A percentile compares a stretch with the other conserved stretches of the same genome.
These are phyloP conservation scores for Graptemys geographica DNA, from an alignment of 2,797 vertebrate genomes.

Conservation along the genomic window DNA sequence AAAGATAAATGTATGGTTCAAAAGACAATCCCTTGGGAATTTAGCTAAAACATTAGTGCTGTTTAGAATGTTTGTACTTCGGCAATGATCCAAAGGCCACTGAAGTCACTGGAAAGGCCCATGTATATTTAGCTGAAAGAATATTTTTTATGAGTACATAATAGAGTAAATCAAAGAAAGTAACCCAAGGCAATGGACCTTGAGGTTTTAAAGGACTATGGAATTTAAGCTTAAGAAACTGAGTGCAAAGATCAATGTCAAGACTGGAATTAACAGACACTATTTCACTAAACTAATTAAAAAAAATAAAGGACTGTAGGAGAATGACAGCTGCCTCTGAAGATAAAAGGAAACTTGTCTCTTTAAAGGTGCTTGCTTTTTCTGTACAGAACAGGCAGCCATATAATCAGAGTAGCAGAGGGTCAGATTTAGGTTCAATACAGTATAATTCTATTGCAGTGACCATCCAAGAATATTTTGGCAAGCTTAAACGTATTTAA, in stretches of 20 bases:
- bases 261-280: constrained; percentile 48
- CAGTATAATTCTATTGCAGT: constrained; percentile 65
- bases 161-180: not conserved
- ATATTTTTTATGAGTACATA: constrained; percentile 9
- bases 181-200: constrained; percentile 20
- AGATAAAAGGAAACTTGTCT: constrained; percentile 66
- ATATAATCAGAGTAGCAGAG: constrained; percentile 66
- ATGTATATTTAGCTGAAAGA: constrained; percentile 58
- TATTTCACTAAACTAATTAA: constrained; percentile 62
- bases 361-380: constrained; percentile 68
- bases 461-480: constrained; percentile 60
- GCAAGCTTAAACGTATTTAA: constrained; percentile 49
- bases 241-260: constrained; percentile 38
- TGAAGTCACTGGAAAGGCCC: constrained; percentile 52
- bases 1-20: not conserved
- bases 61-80: not conserved
- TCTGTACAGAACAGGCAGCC: constrained; percentile 58
- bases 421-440: constrained; percentile 66
- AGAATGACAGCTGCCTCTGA: constrained; percentile 61
- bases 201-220: constrained; percentile 41
- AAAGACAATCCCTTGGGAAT: not conserved
- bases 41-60: not conserved
- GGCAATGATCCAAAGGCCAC: constrained; percentile 22
- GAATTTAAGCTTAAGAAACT: constrained; percentile 41
- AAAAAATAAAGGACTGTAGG: constrained; percentile 42